Evolutionary conservation across 2,797 vertebrate species (phyloP).

Genomic region (Urocyon cinereoargenteus): DNA sequence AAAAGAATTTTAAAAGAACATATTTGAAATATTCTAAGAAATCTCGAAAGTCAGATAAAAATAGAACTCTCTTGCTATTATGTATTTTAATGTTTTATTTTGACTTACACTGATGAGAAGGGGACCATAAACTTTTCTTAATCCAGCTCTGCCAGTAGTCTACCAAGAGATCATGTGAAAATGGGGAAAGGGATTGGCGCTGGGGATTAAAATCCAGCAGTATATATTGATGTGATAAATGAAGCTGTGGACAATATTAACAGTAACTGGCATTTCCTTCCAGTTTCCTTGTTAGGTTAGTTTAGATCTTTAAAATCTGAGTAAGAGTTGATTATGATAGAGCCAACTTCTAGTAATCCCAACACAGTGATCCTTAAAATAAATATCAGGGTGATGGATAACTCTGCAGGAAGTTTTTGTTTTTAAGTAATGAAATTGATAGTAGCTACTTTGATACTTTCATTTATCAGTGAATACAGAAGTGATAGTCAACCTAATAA

Average conservation of each 20-base stretch:
- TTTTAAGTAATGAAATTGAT: not conserved
- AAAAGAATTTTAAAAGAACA: not conserved
- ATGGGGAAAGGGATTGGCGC: too few species aligned
- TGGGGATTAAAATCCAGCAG: not conserved
- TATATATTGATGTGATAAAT: not conserved
- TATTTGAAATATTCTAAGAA: not conserved
- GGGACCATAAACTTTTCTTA: not conserved
- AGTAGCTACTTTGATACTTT: not conserved
- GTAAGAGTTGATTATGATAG: not conserved
- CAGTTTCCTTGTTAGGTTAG: not conserved
- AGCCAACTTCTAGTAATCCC: not conserved
- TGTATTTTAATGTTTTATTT: not conserved
- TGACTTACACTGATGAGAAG: not conserved
- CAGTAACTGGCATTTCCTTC: not conserved
- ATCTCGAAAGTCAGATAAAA: not conserved
- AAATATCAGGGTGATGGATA: not conserved
- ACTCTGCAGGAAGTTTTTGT: not conserved
- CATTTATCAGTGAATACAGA: not conserved
- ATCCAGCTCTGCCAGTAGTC: not conserved
- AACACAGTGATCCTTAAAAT: not conserved
- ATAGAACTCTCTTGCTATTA: not conserved
- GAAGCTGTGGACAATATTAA: not conserved
- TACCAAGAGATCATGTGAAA: not conserved
- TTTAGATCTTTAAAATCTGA: constrained; percentile 19
- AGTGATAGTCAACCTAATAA: not conserved